phyloP scores from a whole-genome alignment of 2,888 invertebrate genomes.

The Phaonia tiefii region DNA sequence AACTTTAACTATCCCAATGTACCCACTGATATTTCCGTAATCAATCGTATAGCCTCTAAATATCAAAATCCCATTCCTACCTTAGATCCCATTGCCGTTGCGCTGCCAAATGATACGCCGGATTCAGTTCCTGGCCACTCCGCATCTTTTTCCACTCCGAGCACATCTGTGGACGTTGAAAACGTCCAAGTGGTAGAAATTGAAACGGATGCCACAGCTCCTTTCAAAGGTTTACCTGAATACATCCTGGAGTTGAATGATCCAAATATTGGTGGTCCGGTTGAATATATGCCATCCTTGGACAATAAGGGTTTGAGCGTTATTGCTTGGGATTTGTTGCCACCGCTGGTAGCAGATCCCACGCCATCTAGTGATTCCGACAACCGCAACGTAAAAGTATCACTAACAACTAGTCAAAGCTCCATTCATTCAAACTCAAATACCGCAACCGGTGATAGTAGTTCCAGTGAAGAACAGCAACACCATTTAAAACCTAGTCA shows the following conservation, averaged over 20 bases:
- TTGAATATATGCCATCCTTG: conserved; percentile 72
- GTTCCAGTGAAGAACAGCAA: conserved; percentile 54
- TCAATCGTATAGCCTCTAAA: conserved; percentile 73
- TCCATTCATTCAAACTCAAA: background rate
- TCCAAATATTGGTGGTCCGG: conserved; percentile 74
- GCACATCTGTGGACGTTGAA: conserved; percentile 74
- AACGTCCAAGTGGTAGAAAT: conserved; percentile 72
- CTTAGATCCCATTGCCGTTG: conserved; percentile 80
- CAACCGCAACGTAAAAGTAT: conserved; percentile 69
- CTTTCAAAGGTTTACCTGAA: conserved; percentile 69
- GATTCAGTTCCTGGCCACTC: conserved; percentile 64
- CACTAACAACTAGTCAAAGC: conserved; percentile 57
- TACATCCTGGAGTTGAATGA: conserved; percentile 76
- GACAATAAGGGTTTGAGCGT: conserved; percentile 71
- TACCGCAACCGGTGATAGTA: background rate
- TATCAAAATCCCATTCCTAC: conserved; percentile 77
- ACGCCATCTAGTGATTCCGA: conserved; percentile 67
- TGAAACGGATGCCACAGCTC: background rate
- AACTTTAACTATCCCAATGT: conserved; percentile 72
- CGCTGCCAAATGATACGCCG: conserved; percentile 69
- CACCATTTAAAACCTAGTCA: conserved; percentile 51
- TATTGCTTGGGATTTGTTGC: conserved; percentile 79
- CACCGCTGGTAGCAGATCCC: conserved; percentile 70
- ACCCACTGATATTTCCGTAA: conserved; percentile 71
- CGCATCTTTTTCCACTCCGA: background rate